Conservation (phyloP, 2,888 invertebrate species). For the Listrodromus nycthemerus region DNA sequence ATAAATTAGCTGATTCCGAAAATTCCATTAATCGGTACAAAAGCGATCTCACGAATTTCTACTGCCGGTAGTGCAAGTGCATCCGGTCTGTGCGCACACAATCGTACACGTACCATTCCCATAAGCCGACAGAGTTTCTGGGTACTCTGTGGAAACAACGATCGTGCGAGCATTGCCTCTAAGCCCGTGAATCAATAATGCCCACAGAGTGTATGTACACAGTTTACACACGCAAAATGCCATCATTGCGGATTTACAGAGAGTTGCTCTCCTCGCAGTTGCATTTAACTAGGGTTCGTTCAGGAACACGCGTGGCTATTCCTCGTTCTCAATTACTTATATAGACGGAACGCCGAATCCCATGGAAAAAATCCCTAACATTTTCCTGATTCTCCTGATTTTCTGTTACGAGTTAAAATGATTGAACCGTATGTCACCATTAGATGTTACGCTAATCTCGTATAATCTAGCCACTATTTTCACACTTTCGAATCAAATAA, state of each 20-base stretch:
- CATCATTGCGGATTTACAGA: slow-evolving; percentile 27
- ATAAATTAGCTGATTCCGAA: slow-evolving; percentile 20
- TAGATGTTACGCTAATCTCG: too few relatives aligned
- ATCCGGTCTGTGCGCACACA: not conserved
- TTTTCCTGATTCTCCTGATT: not conserved
- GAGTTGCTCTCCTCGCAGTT: not conserved
- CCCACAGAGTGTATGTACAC: not conserved
- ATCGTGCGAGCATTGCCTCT: slow-evolving; percentile 12
- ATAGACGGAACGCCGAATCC: not conserved
- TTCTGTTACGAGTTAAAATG: too few relatives aligned
- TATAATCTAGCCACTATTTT: too few relatives aligned
- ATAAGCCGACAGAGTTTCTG: not conserved
- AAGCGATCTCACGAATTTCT: slow-evolving; percentile 11
- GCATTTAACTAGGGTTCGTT: not conserved
- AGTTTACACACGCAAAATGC: slow-evolving; percentile 14
- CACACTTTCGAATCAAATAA: too few relatives aligned
- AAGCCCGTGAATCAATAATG: slow-evolving; percentile 49
- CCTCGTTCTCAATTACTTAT: not conserved
- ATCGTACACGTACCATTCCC: not conserved
- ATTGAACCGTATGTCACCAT: too few relatives aligned
- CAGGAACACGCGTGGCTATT: not conserved
- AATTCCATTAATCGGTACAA: not conserved
- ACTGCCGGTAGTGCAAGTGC: not conserved
- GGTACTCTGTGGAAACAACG: slow-evolving; percentile 31
- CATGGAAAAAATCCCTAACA: not conserved